Evolutionary conservation across 2,888 invertebrate species (phyloP).

Genomic region (Lutraria lutraria): DNA sequence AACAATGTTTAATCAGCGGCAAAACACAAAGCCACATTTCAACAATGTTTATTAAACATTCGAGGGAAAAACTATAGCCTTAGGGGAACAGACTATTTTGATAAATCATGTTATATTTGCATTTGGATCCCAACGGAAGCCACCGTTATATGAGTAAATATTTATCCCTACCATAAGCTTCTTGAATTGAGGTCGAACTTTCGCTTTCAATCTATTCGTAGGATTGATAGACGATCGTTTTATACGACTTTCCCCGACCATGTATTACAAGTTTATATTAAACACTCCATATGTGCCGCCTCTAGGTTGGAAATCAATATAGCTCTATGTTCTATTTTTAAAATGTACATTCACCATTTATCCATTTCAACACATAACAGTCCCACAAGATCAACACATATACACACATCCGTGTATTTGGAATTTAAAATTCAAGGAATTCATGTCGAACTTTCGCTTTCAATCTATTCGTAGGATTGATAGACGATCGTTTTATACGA

Average conservation of each 20-base stretch:
- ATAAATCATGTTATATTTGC: not conserved
- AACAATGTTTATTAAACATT: conserved; percentile 17
- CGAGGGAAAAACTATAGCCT: not conserved
- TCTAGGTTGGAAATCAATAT: not conserved
- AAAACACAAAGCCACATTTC: not conserved
- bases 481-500: not conserved
- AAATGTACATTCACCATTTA: not conserved
- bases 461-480: not conserved
- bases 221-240: not conserved
- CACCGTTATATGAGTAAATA: not conserved
- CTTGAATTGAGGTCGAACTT: not conserved
- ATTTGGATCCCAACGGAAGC: not conserved
- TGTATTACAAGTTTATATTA: not conserved
- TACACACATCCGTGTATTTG: not conserved
- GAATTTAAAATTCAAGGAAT: not conserved
- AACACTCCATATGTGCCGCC: not conserved
- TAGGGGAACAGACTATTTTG: not conserved
- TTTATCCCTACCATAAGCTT: not conserved
- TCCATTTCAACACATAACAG: not conserved
- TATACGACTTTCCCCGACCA: not conserved
- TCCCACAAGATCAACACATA: not conserved
- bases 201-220: not conserved
- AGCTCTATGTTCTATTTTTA: not conserved
- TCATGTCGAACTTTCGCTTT: not conserved
- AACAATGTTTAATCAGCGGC: not conserved